Conservation (phyloP, 2,797 vertebrate species). For the Podarcis siculus region DNA sequence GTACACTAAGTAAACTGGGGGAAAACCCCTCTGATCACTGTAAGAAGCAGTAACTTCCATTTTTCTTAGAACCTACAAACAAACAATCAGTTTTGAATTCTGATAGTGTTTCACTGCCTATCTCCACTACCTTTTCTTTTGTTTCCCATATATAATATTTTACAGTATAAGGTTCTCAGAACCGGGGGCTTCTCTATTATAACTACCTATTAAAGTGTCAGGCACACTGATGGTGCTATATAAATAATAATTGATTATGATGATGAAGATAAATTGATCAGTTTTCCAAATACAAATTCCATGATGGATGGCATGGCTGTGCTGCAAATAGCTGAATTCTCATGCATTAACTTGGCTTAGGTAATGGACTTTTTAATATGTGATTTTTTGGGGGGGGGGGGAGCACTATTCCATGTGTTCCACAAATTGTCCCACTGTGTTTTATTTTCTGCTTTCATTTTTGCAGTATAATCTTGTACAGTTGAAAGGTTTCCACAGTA, state of each 20-base stretch:
- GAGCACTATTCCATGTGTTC: not conserved
- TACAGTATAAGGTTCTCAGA: no score
- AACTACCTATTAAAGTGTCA: not conserved
- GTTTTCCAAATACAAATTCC: not conserved
- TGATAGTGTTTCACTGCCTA: not conserved
- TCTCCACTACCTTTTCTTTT: no score
- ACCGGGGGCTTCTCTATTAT: no score
- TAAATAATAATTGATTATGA: not conserved
- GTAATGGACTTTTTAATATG: not conserved
- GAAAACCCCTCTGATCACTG: not conserved
- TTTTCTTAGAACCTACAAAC: slow-evolving; percentile 15
- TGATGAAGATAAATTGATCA: not conserved
- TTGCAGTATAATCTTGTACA: not conserved
- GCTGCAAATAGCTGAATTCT: not conserved
- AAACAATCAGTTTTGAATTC: not conserved
- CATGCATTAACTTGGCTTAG: not conserved
- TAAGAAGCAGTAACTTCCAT: not conserved
- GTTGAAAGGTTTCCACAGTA: slow-evolving; percentile 3
- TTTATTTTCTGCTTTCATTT: slow-evolving; percentile 4
- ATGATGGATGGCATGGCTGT: not conserved
- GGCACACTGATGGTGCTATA: not conserved
- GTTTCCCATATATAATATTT: no score
- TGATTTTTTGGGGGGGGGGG: no score
- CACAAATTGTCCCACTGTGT: not conserved
- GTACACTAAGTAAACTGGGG: not conserved